Base-by-base conservation (phyloP, 2,113 vertebrate genomes). In the Takifugu flavidus region DNA sequence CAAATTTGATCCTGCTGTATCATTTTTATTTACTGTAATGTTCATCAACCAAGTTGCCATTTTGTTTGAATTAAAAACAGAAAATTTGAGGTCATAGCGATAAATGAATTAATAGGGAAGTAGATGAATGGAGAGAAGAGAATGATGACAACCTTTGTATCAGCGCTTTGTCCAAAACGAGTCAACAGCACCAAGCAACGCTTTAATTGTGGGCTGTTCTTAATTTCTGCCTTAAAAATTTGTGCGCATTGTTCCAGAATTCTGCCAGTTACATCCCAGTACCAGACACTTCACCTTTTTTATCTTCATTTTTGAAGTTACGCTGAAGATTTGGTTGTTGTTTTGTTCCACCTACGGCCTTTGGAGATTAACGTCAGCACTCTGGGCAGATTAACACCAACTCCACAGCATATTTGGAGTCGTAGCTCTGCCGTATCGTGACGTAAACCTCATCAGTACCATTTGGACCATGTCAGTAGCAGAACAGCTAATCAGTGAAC, bases 51-150 rank as follows among this genome's bases (percentile, higher is more conserved):
- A 58, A 86, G 64, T 80, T 79, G 78, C 63, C 64, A 82, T 88
- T 89, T 85, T 83, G 72, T 90, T 88, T 84, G 20, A 86, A 85
- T 31, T 86, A 64, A 72, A 80, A 83, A 78, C 56, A 49, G 49
- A 79, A 71, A 80, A 70, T 66, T 54, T 65, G 70, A 83, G 78
- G 83, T 89, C 85, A 83, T 88, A 85, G 59, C 86, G 74, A 88
- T 88, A 87, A 84, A 89, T 90, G 78, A 88, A 87, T 88, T 60
- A 86, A 87, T 72, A 75, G 84, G 72, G 86, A 87, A 86, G 71
- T 62, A 57, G 44, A 72, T 83, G 79, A 88, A 82, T 85, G 77
- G 87, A 91, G 87, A 88, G 88, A 86, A 87, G 88, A 67, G 71
- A 82, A 78, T 49, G 29, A 56, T 60, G 59, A 72, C 13, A 75